phyloP scores from a whole-genome alignment of 2,113 vertebrate genomes.

The Pseudopipra pipra region DNA sequence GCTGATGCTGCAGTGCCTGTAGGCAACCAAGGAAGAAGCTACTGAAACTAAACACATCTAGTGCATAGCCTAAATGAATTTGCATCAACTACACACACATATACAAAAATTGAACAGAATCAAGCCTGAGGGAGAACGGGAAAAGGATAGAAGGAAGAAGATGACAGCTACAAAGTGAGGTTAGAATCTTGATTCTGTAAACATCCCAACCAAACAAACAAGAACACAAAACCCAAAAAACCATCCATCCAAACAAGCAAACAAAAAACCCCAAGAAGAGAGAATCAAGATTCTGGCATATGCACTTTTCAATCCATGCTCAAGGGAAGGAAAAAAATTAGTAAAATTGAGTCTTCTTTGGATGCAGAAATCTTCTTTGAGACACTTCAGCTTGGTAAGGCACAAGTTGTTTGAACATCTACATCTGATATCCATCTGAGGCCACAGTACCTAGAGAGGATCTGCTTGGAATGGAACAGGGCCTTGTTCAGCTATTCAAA shows the following conservation, averaged over 20 bases:
- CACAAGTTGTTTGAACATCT: neutral
- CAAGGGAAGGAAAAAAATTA: neutral
- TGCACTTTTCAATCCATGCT: neutral
- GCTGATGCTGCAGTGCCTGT: neutral
- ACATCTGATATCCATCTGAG: rapidly evolving
- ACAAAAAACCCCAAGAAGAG: neutral
- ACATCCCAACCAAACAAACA: neutral
- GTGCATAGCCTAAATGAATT: neutral
- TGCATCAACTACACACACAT: neutral
- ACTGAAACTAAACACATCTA: neutral
- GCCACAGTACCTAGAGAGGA: neutral
- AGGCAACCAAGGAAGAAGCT: neutral
- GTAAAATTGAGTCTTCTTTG: neutral
- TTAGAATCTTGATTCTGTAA: neutral
- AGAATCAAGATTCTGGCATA: neutral
- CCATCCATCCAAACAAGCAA: neutral
- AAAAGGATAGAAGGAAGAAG: neutral
- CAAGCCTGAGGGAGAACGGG: neutral
- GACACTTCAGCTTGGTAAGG: neutral
- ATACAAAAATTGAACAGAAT: neutral
- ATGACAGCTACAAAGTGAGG: neutral
- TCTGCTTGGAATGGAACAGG: neutral
- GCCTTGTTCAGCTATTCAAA: neutral
- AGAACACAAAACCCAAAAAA: neutral
- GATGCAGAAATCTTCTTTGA: neutral